Base-by-base conservation (phyloP, 2,888 invertebrate species). In the Caenorhabditis panamensis region DNA sequence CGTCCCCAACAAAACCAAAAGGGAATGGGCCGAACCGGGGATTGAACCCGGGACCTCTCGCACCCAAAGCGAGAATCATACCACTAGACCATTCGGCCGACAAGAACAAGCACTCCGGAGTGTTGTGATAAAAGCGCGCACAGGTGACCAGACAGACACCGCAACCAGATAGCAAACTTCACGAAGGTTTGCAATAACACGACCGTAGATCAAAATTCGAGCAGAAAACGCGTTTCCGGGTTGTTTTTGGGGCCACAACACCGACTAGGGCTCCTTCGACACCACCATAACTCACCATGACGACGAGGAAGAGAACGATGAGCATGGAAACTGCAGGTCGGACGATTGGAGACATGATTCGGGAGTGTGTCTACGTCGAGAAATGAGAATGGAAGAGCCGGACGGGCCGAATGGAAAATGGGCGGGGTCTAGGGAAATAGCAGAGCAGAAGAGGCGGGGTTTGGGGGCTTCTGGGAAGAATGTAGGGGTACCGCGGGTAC, bases 41-140 rank as follows among this genome's bases (percentile, higher is more conserved):
- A 84, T 87, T 83, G 88, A 88, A 84, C 88, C 88, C 90, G 90
- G 89, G 89, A 90, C 90, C 90, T 90, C 89, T 90, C 90, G 90
- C 90, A 90, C 90, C 90, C 89, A 85, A 89, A 90, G 89, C 89
- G 88, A 89, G 90, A 90, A 89, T 90, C 89, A 89, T 89, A 89
- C 89, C 90, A 87, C 89, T 90, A 89, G 89, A 90, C 89, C 89
- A 90, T 79, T 71, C 76, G 79, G 79, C 82, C 71, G 20, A 16
- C 31, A 31, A 9, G 5, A 31, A 31, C 4, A 31, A 31, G 31
- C 31, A 31, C n/a, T n/a, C n/a, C n/a, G n/a, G n/a, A n/a, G n/a
- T n/a, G n/a, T n/a, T n/a, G n/a, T n/a, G n/a, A n/a, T n/a, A n/a
- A n/a, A n/a, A n/a, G n/a, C n/a, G n/a, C n/a, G n/a, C n/a, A n/a